Evolutionary conservation across 2,888 invertebrate species (phyloP), one percentile per base, ranked within the genome.

Genomic region (Pachycephus smyrnensis): DNA sequence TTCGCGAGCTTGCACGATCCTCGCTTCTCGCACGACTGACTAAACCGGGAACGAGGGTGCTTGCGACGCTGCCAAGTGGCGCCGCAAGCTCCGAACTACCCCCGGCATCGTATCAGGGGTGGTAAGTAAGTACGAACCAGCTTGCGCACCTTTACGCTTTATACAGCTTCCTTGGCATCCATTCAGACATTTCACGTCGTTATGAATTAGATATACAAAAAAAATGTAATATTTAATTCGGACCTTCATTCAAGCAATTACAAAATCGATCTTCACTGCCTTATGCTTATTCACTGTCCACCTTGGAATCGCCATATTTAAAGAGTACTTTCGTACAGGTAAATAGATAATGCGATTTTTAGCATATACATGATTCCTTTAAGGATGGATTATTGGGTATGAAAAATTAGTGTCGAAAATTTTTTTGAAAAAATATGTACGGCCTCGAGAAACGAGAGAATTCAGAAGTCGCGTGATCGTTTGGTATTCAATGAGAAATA

Each of bases 11-110:
- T 79, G 37, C 78, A 80, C 84, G 83, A 84, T 80, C 78, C 83
- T 85, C 85, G 86, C 82, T 82, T 79, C 81, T 86, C 84, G 82
- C 87, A 87, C 86, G 80, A 86, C 87, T 86, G 82, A 86, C 79
- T 55, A 78, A 82, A 81, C 86, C 87, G 84, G 84, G 86, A 85
- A 82, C 77, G 80, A 80, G 80, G 84, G 84, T 75, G 32, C 81
- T 69, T 77, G 40, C 79, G 71, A 71, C 33, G 73, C 75, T 75
- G 80, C 80, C 80, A 55, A 84, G 83, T 83, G 84, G 84, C 84
- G 84, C 82, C 84, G 79, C 84, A 80, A 82, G 85, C 79, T 80
- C 82, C 80, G 77, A 76, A 81, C 81, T 73, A 75, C 40, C 40
- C 40, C 40, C 40, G 40, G 40, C 15, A 55, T 55, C 40, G 9